Percentiles rank a stretch among this genome's conserved stretches.
Evolutionary conservation across 2,113 vertebrate species (phyloP).

Genomic region (Zeus faber): DNA sequence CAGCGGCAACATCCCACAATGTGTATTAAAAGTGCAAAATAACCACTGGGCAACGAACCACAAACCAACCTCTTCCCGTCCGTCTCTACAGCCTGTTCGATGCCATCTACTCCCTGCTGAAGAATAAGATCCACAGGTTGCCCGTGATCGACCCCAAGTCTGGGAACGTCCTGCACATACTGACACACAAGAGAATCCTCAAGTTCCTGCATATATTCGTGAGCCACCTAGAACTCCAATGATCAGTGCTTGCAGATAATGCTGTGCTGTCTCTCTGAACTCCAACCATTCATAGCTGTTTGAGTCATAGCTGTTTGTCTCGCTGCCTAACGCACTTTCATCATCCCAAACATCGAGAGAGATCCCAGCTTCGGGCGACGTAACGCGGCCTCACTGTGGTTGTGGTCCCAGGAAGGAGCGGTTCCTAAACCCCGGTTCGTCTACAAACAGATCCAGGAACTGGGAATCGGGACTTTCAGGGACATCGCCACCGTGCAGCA

Average conservation of each 20-base stretch:
- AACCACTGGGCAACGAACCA: no score
- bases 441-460: constrained; percentile 80
- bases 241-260: background rate
- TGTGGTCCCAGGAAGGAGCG: constrained; percentile 77
- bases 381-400: no score
- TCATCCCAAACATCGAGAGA: no score
- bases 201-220: constrained; percentile 94
- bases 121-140: constrained; percentile 94
- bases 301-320: background rate
- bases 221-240: constrained; percentile 24
- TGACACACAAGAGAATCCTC: constrained; percentile 95
- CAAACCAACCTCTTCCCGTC: no score
- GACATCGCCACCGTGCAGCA: constrained; percentile 85
- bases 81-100: constrained; percentile 83
- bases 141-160: constrained; percentile 91
- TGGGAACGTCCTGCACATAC: constrained; percentile 88
- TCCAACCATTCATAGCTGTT: background rate
- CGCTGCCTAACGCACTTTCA: no score
- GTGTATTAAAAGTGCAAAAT: no score
- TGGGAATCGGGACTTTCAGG: constrained; percentile 89
- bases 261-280: background rate
- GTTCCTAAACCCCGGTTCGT: constrained; percentile 84
- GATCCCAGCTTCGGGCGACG: no score
- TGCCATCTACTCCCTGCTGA: constrained; percentile 89
- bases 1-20: background rate